Evolutionary conservation across 2,113 vertebrate species (phyloP), one percentile per base, ranked within the genome.

Genomic region (Tringa solitaria): DNA sequence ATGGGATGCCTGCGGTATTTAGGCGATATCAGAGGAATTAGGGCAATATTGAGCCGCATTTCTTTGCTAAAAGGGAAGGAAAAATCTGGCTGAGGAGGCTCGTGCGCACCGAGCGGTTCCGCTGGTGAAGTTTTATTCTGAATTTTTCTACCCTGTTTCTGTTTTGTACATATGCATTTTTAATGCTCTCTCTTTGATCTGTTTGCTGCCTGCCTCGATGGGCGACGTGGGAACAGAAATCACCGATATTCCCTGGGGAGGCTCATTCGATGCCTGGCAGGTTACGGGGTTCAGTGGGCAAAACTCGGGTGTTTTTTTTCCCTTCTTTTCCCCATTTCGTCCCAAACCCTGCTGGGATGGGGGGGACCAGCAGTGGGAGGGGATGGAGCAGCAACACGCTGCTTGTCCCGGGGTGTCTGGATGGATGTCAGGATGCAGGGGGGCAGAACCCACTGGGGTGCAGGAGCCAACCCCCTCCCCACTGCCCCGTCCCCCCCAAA

Each of bases 61-160:
- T 48, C 41, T 89, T 20, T 19, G 57, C 87, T 23, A 2, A 57
- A 59, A 89, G 9, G 48, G 37, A 9, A 41, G 18, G 8, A 14
- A 70, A 70, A 78, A 46, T 22, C 22, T 4, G 26, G 19, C 8
- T 16, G 63, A 6, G 26, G 54, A 65, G 27, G 32, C 37, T 57
- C 2, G 4, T 20, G 51, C 0, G 2, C 9, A 0, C 26, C 0
- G 35, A 56, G 10, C 1, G 3, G 60, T 33, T 33, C 60, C 22
- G 48, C 28, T 22, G 56, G 59, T 27, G 77, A 12, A 28, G 37
- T 43, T 51, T 43, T 13, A 6, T 3, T 26, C 64, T 11, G 60
- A 18, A 5, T 53, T 15, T n/a, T 45, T n/a, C 56, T 23, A 1
- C 14, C 59, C 39, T 16, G 46, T 37, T 77, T 72, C 88, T 60